A percentile compares a stretch with the other conserved stretches of the same genome.
Conservation (phyloP, 1,140 invertebrate genomes). For the Tenebrio molitor region DNA sequence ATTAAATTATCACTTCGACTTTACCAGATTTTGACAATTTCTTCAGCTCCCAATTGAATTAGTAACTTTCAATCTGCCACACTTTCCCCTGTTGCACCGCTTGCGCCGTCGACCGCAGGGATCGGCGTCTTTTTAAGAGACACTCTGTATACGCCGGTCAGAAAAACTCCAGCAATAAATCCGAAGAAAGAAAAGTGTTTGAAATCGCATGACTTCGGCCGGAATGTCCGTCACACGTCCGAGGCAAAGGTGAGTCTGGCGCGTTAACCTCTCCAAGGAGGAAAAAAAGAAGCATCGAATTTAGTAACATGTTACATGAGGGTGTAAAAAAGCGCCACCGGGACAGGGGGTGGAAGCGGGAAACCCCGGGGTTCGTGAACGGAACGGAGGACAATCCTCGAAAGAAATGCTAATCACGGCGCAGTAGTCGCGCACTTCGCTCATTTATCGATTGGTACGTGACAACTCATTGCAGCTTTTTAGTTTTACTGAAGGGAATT, state of each 20-base stretch:
- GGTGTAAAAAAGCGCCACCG: not conserved
- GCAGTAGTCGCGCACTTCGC: conserved; percentile 54
- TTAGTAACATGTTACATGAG: conserved; percentile 31
- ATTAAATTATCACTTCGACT: no score
- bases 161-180: conserved; percentile 3
- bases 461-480: conserved; percentile 61
- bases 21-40: no score
- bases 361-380: conserved; percentile 6
- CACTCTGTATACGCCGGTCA: not conserved
- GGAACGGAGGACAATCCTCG: conserved; percentile 50
- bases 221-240: conserved; percentile 24
- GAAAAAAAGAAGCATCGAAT: not conserved
- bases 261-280: not conserved
- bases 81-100: no score
- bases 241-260: conserved; percentile 25
- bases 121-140: no score
- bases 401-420: conserved; percentile 60
- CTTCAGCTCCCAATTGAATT: no score
- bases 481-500: conserved; percentile 55
- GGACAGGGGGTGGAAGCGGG: not conserved
- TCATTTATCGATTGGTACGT: conserved; percentile 60
- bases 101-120: no score
- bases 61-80: no score
- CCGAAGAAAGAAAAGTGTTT: no score
- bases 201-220: conserved; percentile 13